Conservation (phyloP, 2,113 vertebrate genomes). For the Megaceryle maxima region DNA sequence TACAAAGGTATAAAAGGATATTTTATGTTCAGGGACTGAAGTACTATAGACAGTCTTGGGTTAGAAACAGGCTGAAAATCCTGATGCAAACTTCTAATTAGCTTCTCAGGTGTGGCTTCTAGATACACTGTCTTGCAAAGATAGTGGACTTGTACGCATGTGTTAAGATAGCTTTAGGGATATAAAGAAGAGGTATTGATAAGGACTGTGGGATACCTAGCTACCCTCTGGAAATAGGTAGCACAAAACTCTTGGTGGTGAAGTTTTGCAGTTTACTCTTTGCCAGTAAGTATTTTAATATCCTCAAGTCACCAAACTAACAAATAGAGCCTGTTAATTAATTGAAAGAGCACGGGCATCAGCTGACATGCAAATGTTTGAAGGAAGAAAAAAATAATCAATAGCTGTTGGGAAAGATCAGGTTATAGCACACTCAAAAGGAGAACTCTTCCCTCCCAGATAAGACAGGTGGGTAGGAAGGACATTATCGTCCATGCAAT, state of each 20-base stretch:
- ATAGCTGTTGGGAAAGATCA: not conserved
- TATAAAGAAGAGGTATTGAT: not conserved
- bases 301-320: not conserved
- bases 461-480: not conserved
- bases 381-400: not conserved
- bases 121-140: not conserved
- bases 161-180: not conserved
- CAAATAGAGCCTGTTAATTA: not conserved
- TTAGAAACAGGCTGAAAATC: not conserved
- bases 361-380: rapidly evolving
- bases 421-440: not conserved
- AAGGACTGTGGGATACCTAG: not conserved
- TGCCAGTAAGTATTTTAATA: not conserved
- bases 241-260: not conserved
- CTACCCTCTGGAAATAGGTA: not conserved
- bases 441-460: not conserved
- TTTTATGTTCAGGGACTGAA: not conserved
- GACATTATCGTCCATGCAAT: not conserved
- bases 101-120: not conserved
- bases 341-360: not conserved
- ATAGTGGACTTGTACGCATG: not conserved
- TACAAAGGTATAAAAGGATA: not conserved
- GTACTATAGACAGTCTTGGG: not conserved
- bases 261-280: not conserved
- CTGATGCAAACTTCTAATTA: not conserved